phyloP scores from a whole-genome alignment of 1,140 invertebrate species.

The Aphidius gifuensis region DNA sequence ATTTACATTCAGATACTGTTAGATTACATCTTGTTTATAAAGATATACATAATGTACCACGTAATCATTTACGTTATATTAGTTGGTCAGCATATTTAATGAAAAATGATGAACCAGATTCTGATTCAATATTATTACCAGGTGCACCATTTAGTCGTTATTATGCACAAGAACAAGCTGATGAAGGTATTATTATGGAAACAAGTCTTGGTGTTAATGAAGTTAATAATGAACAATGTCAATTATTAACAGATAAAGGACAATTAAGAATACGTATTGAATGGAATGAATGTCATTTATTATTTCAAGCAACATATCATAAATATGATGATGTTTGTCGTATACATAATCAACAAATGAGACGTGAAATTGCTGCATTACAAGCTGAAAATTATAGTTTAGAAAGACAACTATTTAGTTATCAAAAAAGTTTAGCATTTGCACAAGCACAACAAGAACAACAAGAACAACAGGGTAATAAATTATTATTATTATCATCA shows the following conservation, averaged over 20 bases:
- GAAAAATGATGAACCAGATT: constrained; percentile 55
- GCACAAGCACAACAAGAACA: constrained; percentile 59
- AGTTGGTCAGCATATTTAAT: constrained; percentile 77
- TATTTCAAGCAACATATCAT: constrained; percentile 83
- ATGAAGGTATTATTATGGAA: constrained; percentile 83
- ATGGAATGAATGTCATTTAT: constrained; percentile 80
- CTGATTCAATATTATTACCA: constrained; percentile 64
- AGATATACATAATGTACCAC: constrained; percentile 80
- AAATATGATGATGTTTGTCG: constrained; percentile 82
- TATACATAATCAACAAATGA: constrained; percentile 85
- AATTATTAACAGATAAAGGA: constrained; percentile 74
- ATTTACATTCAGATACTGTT: constrained; percentile 76
- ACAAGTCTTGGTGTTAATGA: constrained; percentile 76
- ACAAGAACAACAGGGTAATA: constrained; percentile 24
- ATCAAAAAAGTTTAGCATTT: constrained; percentile 81
- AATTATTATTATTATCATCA: no score
- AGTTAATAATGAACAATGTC: constrained; percentile 72
- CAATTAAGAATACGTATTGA: constrained; percentile 78
- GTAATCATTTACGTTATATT: constrained; percentile 78
- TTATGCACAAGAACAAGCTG: constrained; percentile 77
- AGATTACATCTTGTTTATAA: constrained; percentile 78
- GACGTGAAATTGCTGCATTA: constrained; percentile 76
- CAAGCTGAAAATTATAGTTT: constrained; percentile 84
- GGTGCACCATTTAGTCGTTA: constrained; percentile 79
- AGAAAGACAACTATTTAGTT: constrained; percentile 82